Conservation (phyloP, 2,113 vertebrate species). For the Notarius lentiginosus region DNA sequence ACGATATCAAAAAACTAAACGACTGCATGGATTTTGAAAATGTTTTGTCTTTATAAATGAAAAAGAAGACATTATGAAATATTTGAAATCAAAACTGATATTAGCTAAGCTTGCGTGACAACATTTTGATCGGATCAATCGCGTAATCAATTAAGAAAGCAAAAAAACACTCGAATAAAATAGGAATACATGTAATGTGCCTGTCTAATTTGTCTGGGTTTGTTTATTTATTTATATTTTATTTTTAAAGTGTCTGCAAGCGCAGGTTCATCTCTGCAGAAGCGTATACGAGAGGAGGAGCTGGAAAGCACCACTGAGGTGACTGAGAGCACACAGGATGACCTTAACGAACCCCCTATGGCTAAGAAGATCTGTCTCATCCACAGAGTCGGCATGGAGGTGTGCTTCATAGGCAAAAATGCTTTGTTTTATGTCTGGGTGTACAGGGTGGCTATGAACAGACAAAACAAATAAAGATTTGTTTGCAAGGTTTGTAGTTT, state of each 20-base stretch:
- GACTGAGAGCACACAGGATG: slow-evolving; percentile 78
- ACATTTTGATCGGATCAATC: neutral
- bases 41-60: neutral
- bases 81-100: neutral
- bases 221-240: no score
- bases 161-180: neutral
- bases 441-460: neutral
- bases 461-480: no score
- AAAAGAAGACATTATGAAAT: neutral
- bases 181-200: neutral
- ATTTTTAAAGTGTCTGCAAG: slow-evolving; percentile 84
- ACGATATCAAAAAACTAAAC: neutral
- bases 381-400: slow-evolving; percentile 86
- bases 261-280: slow-evolving; percentile 83
- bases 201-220: neutral
- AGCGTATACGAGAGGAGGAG: slow-evolving; percentile 92
- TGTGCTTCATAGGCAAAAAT: slow-evolving; percentile 45
- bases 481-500: neutral
- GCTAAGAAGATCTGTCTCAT: slow-evolving; percentile 84
- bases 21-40: neutral
- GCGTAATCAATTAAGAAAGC: neutral
- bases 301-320: slow-evolving; percentile 82
- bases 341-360: slow-evolving; percentile 81
- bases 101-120: neutral
- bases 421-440: neutral